A percentile compares a stretch with the other conserved stretches of the same genome.
Conservation (phyloP, 1,140 invertebrate genomes). For the Trialeurodes vaporariorum region DNA sequence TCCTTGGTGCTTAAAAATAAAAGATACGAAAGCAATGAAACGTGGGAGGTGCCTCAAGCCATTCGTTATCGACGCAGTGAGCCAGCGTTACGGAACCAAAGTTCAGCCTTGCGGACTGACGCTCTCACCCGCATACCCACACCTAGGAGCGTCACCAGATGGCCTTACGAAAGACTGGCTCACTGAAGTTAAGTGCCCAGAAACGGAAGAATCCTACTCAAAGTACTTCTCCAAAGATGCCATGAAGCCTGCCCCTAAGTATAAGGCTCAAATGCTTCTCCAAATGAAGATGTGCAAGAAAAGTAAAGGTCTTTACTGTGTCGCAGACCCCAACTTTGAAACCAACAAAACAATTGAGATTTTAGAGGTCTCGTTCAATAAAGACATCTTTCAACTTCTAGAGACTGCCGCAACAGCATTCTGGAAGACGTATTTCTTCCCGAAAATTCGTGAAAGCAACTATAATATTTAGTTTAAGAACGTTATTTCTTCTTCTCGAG, state of each 20-base stretch:
- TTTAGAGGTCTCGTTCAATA: too few relatives aligned
- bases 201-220: slow-evolving; percentile 32
- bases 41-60: slow-evolving; percentile 5
- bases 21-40: background rate
- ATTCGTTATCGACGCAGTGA: slow-evolving; percentile 3
- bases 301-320: slow-evolving; percentile 30
- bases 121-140: slow-evolving; percentile 21
- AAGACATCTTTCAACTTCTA: too few relatives aligned
- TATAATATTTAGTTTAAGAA: too few relatives aligned
- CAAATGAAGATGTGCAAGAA: slow-evolving; percentile 37
- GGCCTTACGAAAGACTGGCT: slow-evolving; percentile 35
- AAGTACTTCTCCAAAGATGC: slow-evolving; percentile 30
- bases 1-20: slow-evolving; percentile 1
- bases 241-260: slow-evolving; percentile 34
- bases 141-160: slow-evolving; percentile 36
- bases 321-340: slow-evolving; percentile 27
- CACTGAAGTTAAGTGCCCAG: slow-evolving; percentile 38
- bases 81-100: slow-evolving; percentile 11
- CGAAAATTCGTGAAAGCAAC: too few relatives aligned
- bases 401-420: too few relatives aligned
- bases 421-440: too few relatives aligned
- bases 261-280: slow-evolving; percentile 37
- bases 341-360: slow-evolving; percentile 23
- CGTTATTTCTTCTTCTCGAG: too few relatives aligned
- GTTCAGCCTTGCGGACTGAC: slow-evolving; percentile 20